These are phyloP conservation scores for Catostylus mosaicus DNA, from an alignment of 30 jellyfish, hydroid and myxozoan genomes.

Conservation along the genomic window DNA sequence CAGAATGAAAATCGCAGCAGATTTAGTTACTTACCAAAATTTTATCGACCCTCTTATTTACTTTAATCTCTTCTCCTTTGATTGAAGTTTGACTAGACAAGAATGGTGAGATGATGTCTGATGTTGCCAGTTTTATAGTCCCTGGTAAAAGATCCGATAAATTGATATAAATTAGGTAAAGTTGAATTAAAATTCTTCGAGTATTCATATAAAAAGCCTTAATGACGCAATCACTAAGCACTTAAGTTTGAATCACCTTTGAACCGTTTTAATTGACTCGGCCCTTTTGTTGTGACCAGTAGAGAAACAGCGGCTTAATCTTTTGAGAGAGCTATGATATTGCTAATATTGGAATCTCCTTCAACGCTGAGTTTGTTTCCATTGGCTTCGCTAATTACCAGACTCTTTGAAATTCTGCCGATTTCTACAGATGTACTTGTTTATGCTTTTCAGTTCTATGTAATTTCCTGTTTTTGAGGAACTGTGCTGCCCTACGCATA, in stretches of 20 bases:
- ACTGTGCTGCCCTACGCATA: background rate
- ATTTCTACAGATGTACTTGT: constrained; percentile 5
- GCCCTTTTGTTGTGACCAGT: constrained; percentile 23
- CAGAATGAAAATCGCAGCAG: background rate
- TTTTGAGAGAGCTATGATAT: constrained; percentile 19
- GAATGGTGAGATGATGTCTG: background rate
- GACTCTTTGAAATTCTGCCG: constrained; percentile 17
- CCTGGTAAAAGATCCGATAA: background rate
- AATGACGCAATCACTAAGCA: constrained; percentile 46
- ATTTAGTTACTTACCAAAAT: background rate
- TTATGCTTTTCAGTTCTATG: background rate
- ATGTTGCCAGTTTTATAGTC: background rate
- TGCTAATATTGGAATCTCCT: constrained; percentile 33
- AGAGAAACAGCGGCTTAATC: constrained; percentile 43
- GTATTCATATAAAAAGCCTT: constrained; percentile 6
- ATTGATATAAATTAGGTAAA: background rate
- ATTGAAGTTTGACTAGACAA: background rate
- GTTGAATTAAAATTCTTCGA: constrained; percentile 28
- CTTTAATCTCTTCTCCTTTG: background rate
- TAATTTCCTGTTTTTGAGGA: constrained; percentile 28
- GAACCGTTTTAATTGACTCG: constrained; percentile 43
- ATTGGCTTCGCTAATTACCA: constrained; percentile 25
- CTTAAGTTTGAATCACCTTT: constrained; percentile 28
- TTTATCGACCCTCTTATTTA: background rate
- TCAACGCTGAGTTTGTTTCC: constrained; percentile 11